Evolutionary conservation across 2,797 vertebrate species (phyloP), one percentile per base, ranked within the genome.

Genomic region (Acanthurus leucopareius): DNA sequence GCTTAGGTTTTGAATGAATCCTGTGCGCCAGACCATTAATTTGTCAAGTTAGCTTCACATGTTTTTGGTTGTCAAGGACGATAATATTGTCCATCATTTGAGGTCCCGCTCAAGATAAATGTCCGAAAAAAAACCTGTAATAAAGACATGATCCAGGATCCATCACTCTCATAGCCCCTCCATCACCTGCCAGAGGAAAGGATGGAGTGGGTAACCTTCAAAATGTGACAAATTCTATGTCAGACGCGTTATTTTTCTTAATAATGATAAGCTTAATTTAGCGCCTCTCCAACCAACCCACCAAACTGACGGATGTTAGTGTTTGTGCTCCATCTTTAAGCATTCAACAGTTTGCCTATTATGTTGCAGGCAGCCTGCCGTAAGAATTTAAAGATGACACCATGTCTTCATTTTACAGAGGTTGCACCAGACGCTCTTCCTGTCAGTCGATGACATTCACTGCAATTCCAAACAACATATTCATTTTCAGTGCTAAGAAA

Each of bases 141-240:
- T 69, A 58, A 82, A 79, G 68, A 73, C 40, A 52, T 73, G 75
- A 83, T 69, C 60, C 69, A 51, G 72, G 58, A 90, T 75, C 84
- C 73, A 86, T 89, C 77, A 56, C 74, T 79, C 81, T 82, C 76
- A 79, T 3, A 53, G 83, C 65, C 80, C 49, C 70, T 73, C 77
- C 77, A 75, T 88, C 83, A 82, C 17, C 71, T 45, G 45, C 65
- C 7, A 35, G 16, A 54, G 77, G 35, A 84, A 51, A 79, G 80
- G 80, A 89, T 80, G 72, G 81, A 84, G 81, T 79, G 75, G 85
- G 87, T 92, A 88, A 92, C 88, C 90, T 92, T 92, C 90, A 87
- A 69, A 88, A 91, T 66, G 59, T 78, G 89, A 90, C 91, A 87
- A 78, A 84, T 82, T 69, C 32, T 17, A 9, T 69, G 73, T 86